A percentile compares a stretch with the other conserved stretches of the same genome.
phyloP scores from a whole-genome alignment of 2,113 vertebrate species.

The Bubo scandiacus region DNA sequence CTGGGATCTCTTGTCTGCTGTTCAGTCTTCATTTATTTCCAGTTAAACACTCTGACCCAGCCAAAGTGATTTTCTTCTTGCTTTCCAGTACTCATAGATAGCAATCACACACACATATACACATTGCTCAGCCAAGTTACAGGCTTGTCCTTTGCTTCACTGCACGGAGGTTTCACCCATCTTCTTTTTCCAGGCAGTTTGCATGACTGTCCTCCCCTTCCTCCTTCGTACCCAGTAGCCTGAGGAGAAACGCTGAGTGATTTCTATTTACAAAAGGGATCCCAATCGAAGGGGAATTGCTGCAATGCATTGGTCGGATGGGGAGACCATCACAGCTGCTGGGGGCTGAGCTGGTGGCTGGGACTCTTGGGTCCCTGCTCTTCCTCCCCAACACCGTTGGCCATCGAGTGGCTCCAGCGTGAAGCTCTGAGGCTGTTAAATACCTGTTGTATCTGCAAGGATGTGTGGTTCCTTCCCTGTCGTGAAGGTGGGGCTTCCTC shows the following conservation, averaged over 20 bases:
- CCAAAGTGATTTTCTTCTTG: neutral
- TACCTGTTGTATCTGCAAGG: neutral
- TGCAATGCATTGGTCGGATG: fast-evolving
- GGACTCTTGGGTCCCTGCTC: neutral
- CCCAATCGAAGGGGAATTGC: fast-evolving
- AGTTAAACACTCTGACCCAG: conserved; percentile 12
- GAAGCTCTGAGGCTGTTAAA: neutral
- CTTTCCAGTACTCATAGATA: neutral
- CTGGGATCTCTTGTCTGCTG: conserved; percentile 2
- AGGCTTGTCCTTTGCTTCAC: neutral
- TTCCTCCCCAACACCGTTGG: neutral
- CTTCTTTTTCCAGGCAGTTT: neutral
- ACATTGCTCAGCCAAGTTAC: neutral
- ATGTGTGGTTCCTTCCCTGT: neutral
- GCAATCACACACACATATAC: neutral
- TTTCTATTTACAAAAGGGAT: neutral
- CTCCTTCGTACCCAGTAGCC: neutral
- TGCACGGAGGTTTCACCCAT: neutral
- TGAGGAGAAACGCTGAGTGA: neutral
- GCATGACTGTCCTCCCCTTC: neutral
- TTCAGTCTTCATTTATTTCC: neutral
- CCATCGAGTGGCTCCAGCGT: fast-evolving
- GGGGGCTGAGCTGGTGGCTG: neutral
- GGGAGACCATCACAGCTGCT: fast-evolving
- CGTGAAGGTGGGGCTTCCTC: neutral